A percentile compares a stretch with the other conserved stretches of the same genome.
Evolutionary conservation across 2,888 invertebrate genomes (phyloP).

Genomic region (Pristionchus exspectatus): DNA sequence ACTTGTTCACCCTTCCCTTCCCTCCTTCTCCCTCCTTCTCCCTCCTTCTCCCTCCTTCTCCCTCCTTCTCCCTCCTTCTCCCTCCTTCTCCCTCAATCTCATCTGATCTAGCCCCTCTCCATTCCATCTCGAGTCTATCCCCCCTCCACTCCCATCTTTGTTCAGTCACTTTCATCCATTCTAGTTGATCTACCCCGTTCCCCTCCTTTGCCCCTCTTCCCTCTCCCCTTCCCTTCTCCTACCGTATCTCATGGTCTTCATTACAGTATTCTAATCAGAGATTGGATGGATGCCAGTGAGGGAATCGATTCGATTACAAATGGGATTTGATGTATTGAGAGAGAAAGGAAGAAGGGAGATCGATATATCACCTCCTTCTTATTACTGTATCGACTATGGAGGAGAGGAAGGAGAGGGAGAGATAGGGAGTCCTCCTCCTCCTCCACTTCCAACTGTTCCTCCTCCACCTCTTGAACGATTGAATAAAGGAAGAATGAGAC

Average conservation of each 20-base stretch:
- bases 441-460: background rate
- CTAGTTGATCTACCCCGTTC: background rate
- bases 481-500: conserved; percentile 7
- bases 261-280: conserved; percentile 10
- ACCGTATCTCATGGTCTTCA: background rate
- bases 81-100: conserved; percentile 1
- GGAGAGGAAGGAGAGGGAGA: background rate
- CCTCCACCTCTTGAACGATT: background rate
- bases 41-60: background rate
- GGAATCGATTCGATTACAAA: background rate
- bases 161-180: conserved; percentile 5
- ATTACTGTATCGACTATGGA: background rate
- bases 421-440: background rate
- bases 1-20: background rate
- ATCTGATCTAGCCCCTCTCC: conserved; percentile 18
- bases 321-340: background rate
- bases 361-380: background rate
- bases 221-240: background rate
- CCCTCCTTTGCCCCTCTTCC: background rate
- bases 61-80: no score
- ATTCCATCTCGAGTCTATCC: conserved; percentile 17
- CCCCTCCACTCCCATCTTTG: conserved; percentile 11
- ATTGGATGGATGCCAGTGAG: background rate
- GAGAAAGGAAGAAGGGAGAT: background rate
- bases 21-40: no score